A percentile compares a stretch with the other conserved stretches of the same genome.
phyloP scores from a whole-genome alignment of 2,888 invertebrate species.

The Rotaria magnacalcarata region DNA sequence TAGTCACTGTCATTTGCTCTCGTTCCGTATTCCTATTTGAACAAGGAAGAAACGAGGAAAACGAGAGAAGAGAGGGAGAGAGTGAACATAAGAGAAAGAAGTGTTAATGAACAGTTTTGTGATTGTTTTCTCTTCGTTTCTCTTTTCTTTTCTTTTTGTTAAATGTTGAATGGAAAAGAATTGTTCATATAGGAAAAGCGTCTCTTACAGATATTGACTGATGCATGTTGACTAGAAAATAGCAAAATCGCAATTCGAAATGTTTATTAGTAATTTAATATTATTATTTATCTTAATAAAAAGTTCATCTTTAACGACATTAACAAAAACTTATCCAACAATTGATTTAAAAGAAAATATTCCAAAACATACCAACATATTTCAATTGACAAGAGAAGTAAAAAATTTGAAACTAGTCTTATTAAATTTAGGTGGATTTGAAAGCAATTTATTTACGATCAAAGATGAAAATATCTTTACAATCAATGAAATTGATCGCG shows the following conservation, averaged over 20 bases:
- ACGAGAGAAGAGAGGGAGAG: too few relatives aligned
- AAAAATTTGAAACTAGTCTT: neutral
- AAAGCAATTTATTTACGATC: neutral
- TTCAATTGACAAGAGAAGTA: neutral
- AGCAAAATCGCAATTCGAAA: neutral
- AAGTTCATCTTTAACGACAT: neutral
- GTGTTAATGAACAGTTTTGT: too few relatives aligned
- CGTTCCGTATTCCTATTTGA: too few relatives aligned
- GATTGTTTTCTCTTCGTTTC: too few relatives aligned
- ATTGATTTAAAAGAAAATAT: slow-evolving; percentile 1
- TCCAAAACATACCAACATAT: neutral
- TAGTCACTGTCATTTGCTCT: too few relatives aligned
- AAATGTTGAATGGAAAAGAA: too few relatives aligned
- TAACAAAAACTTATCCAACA: neutral
- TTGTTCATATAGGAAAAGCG: too few relatives aligned
- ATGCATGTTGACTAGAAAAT: too few relatives aligned
- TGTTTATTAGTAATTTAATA: neutral
- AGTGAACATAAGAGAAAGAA: too few relatives aligned
- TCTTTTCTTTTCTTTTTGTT: too few relatives aligned
- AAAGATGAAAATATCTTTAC: neutral
- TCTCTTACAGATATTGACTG: too few relatives aligned
- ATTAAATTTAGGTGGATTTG: slow-evolving; percentile 24
- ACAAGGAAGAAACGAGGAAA: too few relatives aligned
- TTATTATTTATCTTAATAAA: neutral
- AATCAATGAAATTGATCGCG: neutral